These are phyloP conservation scores for Podarcis cretensis DNA, from an alignment of 2,113 vertebrate species.

Conservation along the genomic window DNA sequence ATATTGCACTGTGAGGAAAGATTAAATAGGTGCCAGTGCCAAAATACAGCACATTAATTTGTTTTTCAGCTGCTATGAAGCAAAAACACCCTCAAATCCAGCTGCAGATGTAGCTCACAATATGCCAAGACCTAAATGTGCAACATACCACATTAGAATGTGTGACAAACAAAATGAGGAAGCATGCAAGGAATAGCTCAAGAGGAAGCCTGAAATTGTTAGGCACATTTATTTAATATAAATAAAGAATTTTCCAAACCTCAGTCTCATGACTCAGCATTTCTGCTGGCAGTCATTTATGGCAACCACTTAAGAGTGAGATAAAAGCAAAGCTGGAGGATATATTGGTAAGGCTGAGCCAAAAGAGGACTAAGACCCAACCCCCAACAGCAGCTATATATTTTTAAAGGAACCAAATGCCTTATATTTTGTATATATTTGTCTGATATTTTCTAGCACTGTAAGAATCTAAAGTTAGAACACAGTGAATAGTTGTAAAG, in stretches of 20 bases:
- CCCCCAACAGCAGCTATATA: not conserved
- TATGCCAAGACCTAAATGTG: constrained; percentile 34
- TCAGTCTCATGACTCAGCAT: constrained; percentile 69
- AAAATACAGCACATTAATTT: constrained; percentile 18
- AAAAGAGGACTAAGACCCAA: not conserved
- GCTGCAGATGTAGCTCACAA: not conserved
- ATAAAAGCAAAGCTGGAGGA: constrained; percentile 47
- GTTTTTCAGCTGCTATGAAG: constrained; percentile 21
- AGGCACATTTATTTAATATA: constrained; percentile 66
- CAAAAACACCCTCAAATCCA: not conserved
- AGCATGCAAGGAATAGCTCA: not conserved
- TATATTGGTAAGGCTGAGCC: constrained; percentile 30
- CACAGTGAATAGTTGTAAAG: not conserved
- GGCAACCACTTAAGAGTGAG: constrained; percentile 50
- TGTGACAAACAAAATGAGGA: constrained; percentile 42
- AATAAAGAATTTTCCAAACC: constrained; percentile 60
- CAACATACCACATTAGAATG: not conserved
- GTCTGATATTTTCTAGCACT: not conserved
- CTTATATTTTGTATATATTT: not conserved
- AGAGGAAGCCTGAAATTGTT: constrained; percentile 54
- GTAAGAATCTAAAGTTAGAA: not conserved
- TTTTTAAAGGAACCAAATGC: not conserved
- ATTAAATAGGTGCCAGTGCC: constrained; percentile 26
- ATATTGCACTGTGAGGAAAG: constrained; percentile 21
- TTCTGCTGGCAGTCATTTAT: constrained; percentile 59